phyloP scores from a whole-genome alignment of 2,888 invertebrate species.

The Nephrotoma appendiculata region DNA sequence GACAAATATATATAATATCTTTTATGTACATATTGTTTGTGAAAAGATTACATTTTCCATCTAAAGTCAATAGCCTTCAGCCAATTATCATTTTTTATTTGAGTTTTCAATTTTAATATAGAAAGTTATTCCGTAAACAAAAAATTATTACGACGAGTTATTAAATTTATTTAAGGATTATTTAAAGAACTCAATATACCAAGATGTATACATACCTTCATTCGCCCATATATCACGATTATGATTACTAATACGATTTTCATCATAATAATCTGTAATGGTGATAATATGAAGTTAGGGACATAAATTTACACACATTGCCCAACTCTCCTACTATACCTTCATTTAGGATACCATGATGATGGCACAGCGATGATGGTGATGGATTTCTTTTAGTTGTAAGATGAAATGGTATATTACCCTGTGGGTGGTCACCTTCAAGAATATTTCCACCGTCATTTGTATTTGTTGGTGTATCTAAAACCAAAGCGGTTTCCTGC shows the following conservation, averaged over 20 bases:
- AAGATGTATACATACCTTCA: not conserved
- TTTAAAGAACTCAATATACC: not conserved
- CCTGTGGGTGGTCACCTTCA: not conserved
- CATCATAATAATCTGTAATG: not conserved
- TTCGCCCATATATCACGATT: not conserved
- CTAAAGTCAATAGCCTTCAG: not conserved
- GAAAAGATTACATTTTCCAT: not conserved
- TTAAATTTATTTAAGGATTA: not conserved
- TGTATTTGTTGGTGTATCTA: constrained; percentile 3
- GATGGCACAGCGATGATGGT: not conserved
- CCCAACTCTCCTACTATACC: not conserved
- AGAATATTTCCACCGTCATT: not conserved
- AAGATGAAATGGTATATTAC: constrained; percentile 1
- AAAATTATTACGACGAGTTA: not conserved
- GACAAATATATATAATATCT: not conserved
- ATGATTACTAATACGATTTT: not conserved
- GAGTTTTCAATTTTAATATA: not conserved
- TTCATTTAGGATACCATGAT: not conserved
- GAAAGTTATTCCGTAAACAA: not conserved
- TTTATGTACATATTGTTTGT: not conserved
- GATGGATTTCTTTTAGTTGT: constrained; percentile 3
- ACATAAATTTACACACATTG: not conserved
- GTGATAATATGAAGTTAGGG: not conserved
- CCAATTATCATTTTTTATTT: not conserved
- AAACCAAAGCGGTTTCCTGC: constrained; percentile 5